A percentile compares a stretch with the other conserved stretches of the same genome.
Evolutionary conservation across 2,888 invertebrate species (phyloP).

Genomic region (Erebia palarica): DNA sequence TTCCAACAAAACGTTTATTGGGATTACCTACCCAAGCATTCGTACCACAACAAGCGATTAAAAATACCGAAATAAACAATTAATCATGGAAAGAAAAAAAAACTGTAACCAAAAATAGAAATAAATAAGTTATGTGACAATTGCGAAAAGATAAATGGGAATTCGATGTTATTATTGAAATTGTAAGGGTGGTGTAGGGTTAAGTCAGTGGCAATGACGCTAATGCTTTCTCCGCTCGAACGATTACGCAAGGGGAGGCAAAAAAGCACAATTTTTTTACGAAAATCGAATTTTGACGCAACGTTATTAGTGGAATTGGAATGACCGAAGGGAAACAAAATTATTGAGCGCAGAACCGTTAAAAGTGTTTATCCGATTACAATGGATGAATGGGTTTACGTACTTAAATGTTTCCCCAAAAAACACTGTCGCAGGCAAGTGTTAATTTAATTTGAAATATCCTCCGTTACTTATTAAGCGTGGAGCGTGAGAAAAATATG

Average conservation of each 20-base stretch:
- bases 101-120: slow-evolving; percentile 47
- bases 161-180: slow-evolving; percentile 56
- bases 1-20: slow-evolving; percentile 33
- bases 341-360: slow-evolving; percentile 68
- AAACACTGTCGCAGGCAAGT: slow-evolving; percentile 15
- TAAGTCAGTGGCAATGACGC: slow-evolving; percentile 55
- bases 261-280: slow-evolving; percentile 61
- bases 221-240: slow-evolving; percentile 67
- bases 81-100: slow-evolving; percentile 55
- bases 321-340: slow-evolving; percentile 70
- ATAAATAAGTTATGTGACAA: slow-evolving; percentile 53
- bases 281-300: slow-evolving; percentile 73
- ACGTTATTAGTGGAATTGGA: slow-evolving; percentile 72
- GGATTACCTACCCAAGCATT: slow-evolving; percentile 58
- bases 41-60: slow-evolving; percentile 66
- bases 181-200: slow-evolving; percentile 47
- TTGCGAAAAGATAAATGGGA: slow-evolving; percentile 56
- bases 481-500: not conserved
- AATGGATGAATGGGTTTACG: slow-evolving; percentile 32
- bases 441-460: slow-evolving; percentile 20
- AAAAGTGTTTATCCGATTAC: slow-evolving; percentile 67
- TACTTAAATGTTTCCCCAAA: slow-evolving; percentile 22
- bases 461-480: not conserved
- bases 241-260: slow-evolving; percentile 56
- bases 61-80: slow-evolving; percentile 56